Conservation (phyloP, 2,113 vertebrate species). For the Telmatochromis sp. region DNA sequence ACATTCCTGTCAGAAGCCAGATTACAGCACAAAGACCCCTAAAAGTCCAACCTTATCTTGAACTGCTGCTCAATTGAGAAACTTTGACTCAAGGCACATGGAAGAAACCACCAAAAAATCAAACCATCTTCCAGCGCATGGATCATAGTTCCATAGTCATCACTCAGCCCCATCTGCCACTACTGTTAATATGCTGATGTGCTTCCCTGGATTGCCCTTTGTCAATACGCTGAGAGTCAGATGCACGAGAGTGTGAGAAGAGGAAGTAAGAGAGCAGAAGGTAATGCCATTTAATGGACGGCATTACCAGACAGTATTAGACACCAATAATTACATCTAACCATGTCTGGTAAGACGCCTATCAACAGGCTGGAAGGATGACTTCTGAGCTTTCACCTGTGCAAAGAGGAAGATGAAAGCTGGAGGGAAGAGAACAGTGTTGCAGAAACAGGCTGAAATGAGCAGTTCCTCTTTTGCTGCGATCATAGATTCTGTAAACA, state of each 20-base stretch:
- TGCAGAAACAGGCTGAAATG: constrained; percentile 44
- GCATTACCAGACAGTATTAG: constrained; percentile 99
- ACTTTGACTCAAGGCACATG: constrained; percentile 75
- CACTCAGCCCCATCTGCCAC: constrained; percentile 1
- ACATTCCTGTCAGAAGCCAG: background rate
- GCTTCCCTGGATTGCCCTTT: constrained; percentile 7
- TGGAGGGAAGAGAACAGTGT: constrained; percentile 29
- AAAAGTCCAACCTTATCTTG: background rate
- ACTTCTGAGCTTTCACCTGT: constrained; percentile 54
- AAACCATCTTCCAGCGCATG: constrained; percentile 69
- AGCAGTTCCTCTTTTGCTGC: constrained; percentile 27
- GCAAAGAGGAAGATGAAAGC: constrained; percentile 41
- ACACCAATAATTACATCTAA: constrained; percentile 90
- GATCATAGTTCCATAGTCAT: constrained; percentile 68
- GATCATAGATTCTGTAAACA: background rate
- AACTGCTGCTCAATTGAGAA: constrained; percentile 42
- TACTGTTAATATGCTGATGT: background rate
- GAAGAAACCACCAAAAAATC: constrained; percentile 57
- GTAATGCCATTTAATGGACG: constrained; percentile 79
- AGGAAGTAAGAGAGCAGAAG: constrained; percentile 45
- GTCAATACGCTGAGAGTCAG: constrained; percentile 17
- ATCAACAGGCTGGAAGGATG: constrained; percentile 77
- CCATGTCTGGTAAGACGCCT: constrained; percentile 97
- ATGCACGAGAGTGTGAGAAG: constrained; percentile 24
- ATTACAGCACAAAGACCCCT: background rate